These are phyloP conservation scores for Camelus dromedarius DNA, from an alignment of 2,113 vertebrate genomes.

Conservation along the genomic window DNA sequence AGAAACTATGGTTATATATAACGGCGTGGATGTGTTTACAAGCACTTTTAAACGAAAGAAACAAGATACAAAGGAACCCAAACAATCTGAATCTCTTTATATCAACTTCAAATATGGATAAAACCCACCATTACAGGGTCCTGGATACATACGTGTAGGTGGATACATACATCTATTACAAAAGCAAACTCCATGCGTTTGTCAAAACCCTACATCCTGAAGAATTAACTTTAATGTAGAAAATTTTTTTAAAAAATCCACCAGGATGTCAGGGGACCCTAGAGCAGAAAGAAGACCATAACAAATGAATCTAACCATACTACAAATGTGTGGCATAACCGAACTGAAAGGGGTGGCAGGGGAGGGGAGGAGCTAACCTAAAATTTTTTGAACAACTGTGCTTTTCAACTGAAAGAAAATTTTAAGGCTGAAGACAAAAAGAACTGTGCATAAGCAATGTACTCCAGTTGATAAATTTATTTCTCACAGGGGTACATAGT, in stretches of 20 bases:
- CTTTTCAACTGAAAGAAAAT: not conserved
- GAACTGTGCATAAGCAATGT: too few species aligned
- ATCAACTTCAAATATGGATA: not conserved
- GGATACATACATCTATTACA: not conserved
- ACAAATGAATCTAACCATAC: not conserved
- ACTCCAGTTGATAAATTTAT: too few species aligned
- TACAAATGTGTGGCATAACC: too few species aligned
- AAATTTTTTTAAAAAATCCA: not conserved
- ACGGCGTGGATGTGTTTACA: not conserved
- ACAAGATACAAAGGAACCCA: not conserved
- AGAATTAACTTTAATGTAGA: not conserved
- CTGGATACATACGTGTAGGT: not conserved
- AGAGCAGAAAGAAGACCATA: not conserved
- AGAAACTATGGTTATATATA: not conserved
- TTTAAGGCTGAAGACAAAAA: too few species aligned
- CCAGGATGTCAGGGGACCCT: not conserved
- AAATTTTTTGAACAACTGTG: not conserved
- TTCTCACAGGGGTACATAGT: not conserved
- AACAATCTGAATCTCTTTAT: not conserved
- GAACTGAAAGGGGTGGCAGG: not conserved
- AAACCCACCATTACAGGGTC: not conserved
- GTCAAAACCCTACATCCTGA: not conserved
- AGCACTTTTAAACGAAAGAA: slow-evolving; percentile 17
- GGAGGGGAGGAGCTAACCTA: not conserved
- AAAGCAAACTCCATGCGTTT: not conserved